These are phyloP conservation scores for Chaetops frenatus DNA, from an alignment of 2,113 vertebrate species.

Conservation along the genomic window DNA sequence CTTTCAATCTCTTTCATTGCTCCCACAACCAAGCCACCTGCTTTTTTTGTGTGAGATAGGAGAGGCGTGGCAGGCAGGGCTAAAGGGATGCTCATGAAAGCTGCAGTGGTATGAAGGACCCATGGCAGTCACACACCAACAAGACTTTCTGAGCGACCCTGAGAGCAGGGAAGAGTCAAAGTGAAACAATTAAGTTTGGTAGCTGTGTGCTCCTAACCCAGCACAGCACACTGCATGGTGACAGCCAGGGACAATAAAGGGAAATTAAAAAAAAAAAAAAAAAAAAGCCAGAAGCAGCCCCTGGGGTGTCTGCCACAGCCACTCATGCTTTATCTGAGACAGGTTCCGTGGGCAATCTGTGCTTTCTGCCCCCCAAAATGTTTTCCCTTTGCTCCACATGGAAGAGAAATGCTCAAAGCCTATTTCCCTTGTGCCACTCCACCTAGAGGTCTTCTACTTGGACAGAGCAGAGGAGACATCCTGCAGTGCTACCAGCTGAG, in stretches of 20 bases:
- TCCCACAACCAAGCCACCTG: background rate
- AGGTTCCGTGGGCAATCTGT: background rate
- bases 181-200: background rate
- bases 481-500: background rate
- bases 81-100: background rate
- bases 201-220: background rate
- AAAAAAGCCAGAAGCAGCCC: background rate
- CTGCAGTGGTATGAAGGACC: background rate
- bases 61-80: background rate
- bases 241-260: background rate
- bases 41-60: background rate
- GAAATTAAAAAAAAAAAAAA: background rate
- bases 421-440: background rate
- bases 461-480: background rate
- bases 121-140: background rate
- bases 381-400: background rate
- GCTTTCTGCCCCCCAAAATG: background rate
- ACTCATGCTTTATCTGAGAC: background rate
- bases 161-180: background rate
- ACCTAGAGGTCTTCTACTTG: background rate
- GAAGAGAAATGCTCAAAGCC: background rate
- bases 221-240: rapidly evolving
- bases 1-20: background rate
- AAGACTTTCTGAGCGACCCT: background rate
- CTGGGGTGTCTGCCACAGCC: background rate